A percentile compares a stretch with the other conserved stretches of the same genome.
These are phyloP conservation scores for Callopanchax toddi DNA, from an alignment of 2,113 vertebrate species.

Conservation along the genomic window DNA sequence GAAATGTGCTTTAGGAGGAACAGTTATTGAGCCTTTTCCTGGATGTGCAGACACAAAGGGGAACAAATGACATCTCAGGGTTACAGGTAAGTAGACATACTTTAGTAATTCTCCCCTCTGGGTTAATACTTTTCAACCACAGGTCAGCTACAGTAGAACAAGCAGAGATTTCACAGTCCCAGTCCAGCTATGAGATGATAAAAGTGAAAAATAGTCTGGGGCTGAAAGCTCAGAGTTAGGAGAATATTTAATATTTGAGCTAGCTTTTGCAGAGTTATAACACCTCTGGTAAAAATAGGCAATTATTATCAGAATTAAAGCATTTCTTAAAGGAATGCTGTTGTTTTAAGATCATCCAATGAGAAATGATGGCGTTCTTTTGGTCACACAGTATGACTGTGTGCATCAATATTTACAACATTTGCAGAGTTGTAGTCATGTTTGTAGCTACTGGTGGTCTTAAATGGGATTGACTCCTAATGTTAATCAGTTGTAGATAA, in stretches of 20 bases:
- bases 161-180: constrained; percentile 53
- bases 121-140: constrained; percentile 9
- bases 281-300: too few relatives aligned
- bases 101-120: constrained; percentile 17
- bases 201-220: constrained; percentile 30
- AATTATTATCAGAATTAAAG: too few relatives aligned
- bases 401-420: too few relatives aligned
- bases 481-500: too few relatives aligned
- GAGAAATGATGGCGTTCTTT: too few relatives aligned
- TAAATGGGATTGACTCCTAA: too few relatives aligned
- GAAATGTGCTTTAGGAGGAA: neutral
- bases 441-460: too few relatives aligned
- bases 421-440: too few relatives aligned
- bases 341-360: too few relatives aligned
- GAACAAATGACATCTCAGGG: neutral
- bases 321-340: too few relatives aligned
- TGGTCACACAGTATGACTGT: too few relatives aligned
- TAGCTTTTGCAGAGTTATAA: constrained; percentile 12
- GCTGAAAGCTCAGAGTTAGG: constrained; percentile 17
- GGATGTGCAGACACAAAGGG: neutral
- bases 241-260: constrained; percentile 23
- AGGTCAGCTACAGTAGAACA: constrained; percentile 42
- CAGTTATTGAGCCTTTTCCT: neutral
- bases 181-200: constrained; percentile 46
- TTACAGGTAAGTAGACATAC: constrained; percentile 10